Evolutionary conservation across 2,797 vertebrate species (phyloP).

Genomic region (Scyliorhinus canicula): DNA sequence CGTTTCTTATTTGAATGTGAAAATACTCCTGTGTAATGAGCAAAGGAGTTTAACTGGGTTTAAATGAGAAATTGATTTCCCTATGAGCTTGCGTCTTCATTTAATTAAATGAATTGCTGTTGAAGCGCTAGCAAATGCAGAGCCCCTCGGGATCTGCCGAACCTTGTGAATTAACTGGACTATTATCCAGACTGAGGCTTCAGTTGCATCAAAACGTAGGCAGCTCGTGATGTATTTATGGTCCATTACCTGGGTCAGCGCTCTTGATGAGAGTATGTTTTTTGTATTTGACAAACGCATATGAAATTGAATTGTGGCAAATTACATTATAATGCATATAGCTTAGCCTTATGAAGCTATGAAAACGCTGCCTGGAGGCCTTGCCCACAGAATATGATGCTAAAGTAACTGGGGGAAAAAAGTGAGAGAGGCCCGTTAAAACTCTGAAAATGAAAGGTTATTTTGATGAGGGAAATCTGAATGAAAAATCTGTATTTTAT

Average conservation of each 20-base stretch:
- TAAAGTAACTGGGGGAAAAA: background rate
- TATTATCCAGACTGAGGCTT: conserved; percentile 17
- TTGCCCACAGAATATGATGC: background rate
- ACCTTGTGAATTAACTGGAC: conserved; percentile 7
- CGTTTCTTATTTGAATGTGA: conserved; percentile 5
- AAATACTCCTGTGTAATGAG: background rate
- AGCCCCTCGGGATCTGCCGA: background rate
- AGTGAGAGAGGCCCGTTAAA: background rate
- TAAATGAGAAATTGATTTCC: conserved; percentile 33
- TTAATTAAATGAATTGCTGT: conserved; percentile 27
- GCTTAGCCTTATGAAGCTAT: background rate
- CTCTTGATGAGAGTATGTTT: conserved; percentile 13
- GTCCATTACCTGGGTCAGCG: conserved; percentile 29
- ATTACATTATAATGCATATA: conserved; percentile 32
- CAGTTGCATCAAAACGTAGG: background rate
- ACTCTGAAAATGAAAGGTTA: background rate
- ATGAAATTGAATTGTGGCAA: conserved; percentile 25
- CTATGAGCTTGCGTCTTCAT: conserved; percentile 8
- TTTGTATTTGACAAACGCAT: conserved; percentile 23
- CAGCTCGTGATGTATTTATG: background rate
- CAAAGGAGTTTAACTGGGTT: conserved; percentile 14
- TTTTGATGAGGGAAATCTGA: background rate
- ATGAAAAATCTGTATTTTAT: background rate
- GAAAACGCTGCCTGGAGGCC: background rate
- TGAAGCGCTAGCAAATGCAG: background rate